Base-by-base conservation (phyloP, 2,113 vertebrate genomes). In the Hippolais icterina region DNA sequence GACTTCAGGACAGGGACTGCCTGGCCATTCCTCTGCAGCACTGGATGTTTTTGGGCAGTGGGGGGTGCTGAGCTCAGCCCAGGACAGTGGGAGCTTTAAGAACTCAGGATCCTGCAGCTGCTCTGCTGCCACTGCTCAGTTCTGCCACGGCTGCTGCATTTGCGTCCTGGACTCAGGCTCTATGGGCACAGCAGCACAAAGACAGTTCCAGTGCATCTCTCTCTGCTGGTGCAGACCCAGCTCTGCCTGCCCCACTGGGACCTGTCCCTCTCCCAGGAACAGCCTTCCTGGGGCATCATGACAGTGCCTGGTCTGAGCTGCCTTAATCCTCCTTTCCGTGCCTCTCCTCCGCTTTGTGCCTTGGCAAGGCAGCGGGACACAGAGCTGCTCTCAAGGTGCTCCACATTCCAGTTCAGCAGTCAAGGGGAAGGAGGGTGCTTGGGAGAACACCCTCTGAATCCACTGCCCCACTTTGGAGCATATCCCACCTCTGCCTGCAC, bases 261-360 rank as follows among this genome's bases (percentile, higher is more conserved):
- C 14, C 50, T 29, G 42, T 15, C 64, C 57, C 22, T 54, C 15
- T 82, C 20, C 54, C 35, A n/a, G 22, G 60, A 28, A 63, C 47
- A 59, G n/a, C 52, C 42, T 41, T 19, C 18, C 23, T 2, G 0
- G 11, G 3, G 4, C 82, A 71, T 12, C 56, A 31, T 0, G 0
- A 21, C 60, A 81, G 56, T 1, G 0, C 0, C 39, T 41, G 37
- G 4, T 83, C 57, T 5, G 9, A 39, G 35, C 19, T 65, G 44
- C 64, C 52, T 70, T 10, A 7, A 21, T 63, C 41, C 50, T 75
- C 31, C 59, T 61, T n/a, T 53, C 60, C 9, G 47, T 44, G 35
- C 28, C 57, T 70, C 39, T 69, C 41, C 83, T n/a, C 31, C 49
- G 9, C 65, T 60, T 25, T 39, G 39, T 1, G 2, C 47, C 49